Percentiles rank a stretch among this genome's conserved stretches.
phyloP scores from a whole-genome alignment of 2,888 invertebrate species.

The Agriotes lineatus region DNA sequence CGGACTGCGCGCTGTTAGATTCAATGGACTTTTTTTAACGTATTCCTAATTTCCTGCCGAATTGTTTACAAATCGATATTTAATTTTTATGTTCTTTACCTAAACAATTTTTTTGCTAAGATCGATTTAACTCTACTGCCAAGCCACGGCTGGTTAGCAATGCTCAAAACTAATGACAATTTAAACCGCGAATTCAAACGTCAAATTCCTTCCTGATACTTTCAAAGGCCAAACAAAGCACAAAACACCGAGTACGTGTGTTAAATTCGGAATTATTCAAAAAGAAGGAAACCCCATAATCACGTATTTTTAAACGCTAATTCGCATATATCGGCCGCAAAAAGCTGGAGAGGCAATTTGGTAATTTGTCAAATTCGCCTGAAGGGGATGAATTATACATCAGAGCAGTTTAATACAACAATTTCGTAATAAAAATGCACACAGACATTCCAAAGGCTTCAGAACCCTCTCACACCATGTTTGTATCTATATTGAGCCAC shows the following conservation, averaged over 20 bases:
- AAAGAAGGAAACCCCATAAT: not conserved
- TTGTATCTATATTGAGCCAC: conserved; percentile 51
- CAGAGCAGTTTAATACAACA: conserved; percentile 36
- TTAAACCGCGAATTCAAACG: too few relatives aligned
- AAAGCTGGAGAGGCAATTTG: conserved; percentile 21
- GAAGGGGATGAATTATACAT: conserved; percentile 41
- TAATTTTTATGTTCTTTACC: too few relatives aligned
- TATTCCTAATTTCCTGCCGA: too few relatives aligned
- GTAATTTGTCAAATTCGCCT: conserved; percentile 38
- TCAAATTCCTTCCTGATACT: too few relatives aligned
- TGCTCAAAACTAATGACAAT: too few relatives aligned
- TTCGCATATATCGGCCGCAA: conserved; percentile 16
- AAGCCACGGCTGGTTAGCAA: too few relatives aligned
- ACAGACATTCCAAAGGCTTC: conserved; percentile 52
- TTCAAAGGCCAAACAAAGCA: too few relatives aligned
- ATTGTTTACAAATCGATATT: too few relatives aligned
- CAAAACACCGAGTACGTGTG: not conserved
- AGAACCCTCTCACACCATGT: conserved; percentile 52
- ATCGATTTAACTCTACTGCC: too few relatives aligned
- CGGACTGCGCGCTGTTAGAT: too few relatives aligned
- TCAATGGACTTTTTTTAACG: too few relatives aligned
- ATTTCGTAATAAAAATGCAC: conserved; percentile 44
- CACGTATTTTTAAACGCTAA: conserved; percentile 21
- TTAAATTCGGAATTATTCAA: not conserved
- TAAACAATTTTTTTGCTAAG: too few relatives aligned